Percentiles rank a stretch among this genome's conserved stretches.
phyloP scores from a whole-genome alignment of 2,113 vertebrate genomes.

The Caloenas nicobarica region DNA sequence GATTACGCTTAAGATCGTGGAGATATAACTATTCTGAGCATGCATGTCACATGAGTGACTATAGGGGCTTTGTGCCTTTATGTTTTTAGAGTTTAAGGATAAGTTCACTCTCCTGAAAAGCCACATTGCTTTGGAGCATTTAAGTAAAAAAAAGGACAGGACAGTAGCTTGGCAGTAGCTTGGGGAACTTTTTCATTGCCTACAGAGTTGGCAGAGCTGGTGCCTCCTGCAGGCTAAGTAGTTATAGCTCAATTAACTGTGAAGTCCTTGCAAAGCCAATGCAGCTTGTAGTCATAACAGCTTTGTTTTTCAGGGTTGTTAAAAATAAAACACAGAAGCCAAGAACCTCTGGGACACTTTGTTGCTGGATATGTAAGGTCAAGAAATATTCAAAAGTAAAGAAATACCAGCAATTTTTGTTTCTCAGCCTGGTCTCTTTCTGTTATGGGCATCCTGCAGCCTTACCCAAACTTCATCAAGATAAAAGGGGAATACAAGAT shows the following conservation, averaged over 20 bases:
- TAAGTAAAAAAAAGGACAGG: background rate
- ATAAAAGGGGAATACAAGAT: background rate
- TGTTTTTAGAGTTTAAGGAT: background rate
- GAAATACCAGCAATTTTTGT: background rate
- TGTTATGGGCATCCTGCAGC: background rate
- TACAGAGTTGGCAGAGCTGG: slow-evolving; percentile 2
- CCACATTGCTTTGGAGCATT: background rate
- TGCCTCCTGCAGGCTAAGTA: slow-evolving; percentile 21
- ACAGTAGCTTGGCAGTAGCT: background rate
- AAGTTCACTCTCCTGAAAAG: background rate
- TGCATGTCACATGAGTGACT: background rate
- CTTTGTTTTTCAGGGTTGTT: background rate
- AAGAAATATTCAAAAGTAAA: background rate
- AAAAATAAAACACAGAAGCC: slow-evolving; percentile 17
- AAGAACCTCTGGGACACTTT: background rate
- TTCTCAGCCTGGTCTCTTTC: background rate
- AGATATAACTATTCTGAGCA: background rate
- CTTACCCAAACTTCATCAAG: background rate
- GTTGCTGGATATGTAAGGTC: background rate
- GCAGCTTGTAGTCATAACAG: background rate
- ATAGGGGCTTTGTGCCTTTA: background rate
- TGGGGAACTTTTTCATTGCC: background rate
- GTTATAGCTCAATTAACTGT: slow-evolving; percentile 24
- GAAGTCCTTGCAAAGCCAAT: background rate
- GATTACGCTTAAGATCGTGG: background rate